Evolutionary conservation across 1,140 invertebrate genomes (phyloP), one percentile per base, ranked within the genome.

Genomic region (Zaprionus ghesquierei): DNA sequence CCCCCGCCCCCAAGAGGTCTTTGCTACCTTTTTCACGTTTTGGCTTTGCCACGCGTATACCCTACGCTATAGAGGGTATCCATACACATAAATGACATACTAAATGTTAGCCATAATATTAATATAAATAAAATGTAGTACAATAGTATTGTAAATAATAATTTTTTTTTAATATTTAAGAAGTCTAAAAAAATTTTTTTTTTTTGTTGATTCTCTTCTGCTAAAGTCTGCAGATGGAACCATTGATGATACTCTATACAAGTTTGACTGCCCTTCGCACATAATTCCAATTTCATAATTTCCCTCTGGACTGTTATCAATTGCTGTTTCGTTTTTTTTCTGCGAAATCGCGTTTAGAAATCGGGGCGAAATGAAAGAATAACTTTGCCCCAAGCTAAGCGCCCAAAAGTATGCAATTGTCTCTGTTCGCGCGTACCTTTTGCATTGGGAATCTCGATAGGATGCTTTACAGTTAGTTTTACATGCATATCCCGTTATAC

Each of bases 311-410:
- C 20, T 50, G 50, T 22, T 38, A 35, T 35, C 41, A 41, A 25
- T 65, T 41, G 35, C 5, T 41, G 35, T n/a, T 41, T 66, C 58
- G 54, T 44, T 54, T 65, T 23, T 55, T 59, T 22, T 53, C 23
- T 46, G 44, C 44, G 56, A 62, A 46, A 62, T 53, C 74, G 59
- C 76, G 73, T 80, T 89, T 89, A 89, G 84, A 89, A 89, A 89
- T 89, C 84, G 84, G 77, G 77, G 80, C n/a, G 77, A 89, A 89
- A 89, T 89, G 79, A 80, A 89, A 89, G 75, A 89, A 89, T 69
- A 89, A 89, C 79, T 80, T 89, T 89, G 84, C 84, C 84, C 29
- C 73, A 55, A 85, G 82, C 53, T 62, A 79, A 66, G 58, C 68
- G 64, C 64, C 62, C 41, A 53, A 69, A 82, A 64, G 73, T 61